Base-by-base conservation (phyloP, 2,888 invertebrate species). In the Tromatobia lineatoria region DNA sequence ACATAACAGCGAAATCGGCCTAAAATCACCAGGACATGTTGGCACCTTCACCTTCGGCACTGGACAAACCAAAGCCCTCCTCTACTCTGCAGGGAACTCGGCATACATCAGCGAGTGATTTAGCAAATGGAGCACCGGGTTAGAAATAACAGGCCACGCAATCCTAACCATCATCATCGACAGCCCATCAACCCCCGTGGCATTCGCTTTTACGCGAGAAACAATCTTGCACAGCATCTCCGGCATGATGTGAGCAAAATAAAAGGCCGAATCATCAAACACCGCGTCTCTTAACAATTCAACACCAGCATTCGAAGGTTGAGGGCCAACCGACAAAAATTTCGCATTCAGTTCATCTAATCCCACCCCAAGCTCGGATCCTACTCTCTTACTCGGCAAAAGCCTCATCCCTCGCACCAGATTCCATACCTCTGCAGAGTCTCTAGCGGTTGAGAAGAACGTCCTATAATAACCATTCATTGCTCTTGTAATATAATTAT, bases 161-260 rank as follows among this genome's bases (percentile, higher is more conserved):
- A 73, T 2, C 1, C 50, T 11, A 3, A 50, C 2, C 20, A 29
- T 29, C 2, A 13, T 4, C 11, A 18, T 13, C 13, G 74, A 64
- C 1, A 74, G 15, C 8, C 34, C 74, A 59, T 66, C 73, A 1
- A 64, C 3, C 20, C 80, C 67, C 2, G 23, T 64, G 13, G 18
- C 71, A n/a, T 29, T 29, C 0, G 59, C 15, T 15, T 2, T 11
- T 2, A 45, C 45, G 3, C 11, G 8, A 3, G 11, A 8, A 8
- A 42, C 42, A 8, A 42, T 42, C 7, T 42, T 42, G 8, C 10
- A 8, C 2, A 47, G 47, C 15, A 3, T n/a, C 47, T 47, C 47
- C 42, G 42, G 42, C 8, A 8, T 42, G 8, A 42, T 42, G 11
- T 42, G 42, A 3, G 42, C 42, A 8, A 42, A 42, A 11, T 42